Percentiles rank a stretch among this genome's conserved stretches.
phyloP scores from a whole-genome alignment of 2,888 invertebrate genomes.

The Agrotis clavis region DNA sequence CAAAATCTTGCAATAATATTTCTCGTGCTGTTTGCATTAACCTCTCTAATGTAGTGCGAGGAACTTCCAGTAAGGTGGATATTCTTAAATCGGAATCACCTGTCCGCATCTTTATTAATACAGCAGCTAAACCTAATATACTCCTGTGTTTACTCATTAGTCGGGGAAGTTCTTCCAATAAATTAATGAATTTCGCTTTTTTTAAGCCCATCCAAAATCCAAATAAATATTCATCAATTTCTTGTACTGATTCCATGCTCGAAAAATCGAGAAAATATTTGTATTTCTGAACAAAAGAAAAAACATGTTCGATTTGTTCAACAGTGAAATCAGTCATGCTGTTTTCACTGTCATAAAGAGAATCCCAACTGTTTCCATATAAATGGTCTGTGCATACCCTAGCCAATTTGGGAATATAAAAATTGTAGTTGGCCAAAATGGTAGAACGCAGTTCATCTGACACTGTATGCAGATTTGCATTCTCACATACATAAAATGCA shows the following conservation, averaged over 20 bases:
- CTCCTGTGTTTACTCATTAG: background rate
- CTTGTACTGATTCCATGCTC: conserved; percentile 2
- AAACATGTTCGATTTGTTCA: conserved; percentile 7
- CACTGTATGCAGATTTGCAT: conserved; percentile 7
- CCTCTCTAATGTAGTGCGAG: conserved; percentile 18
- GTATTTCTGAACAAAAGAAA: conserved; percentile 12
- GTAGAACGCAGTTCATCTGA: conserved; percentile 5
- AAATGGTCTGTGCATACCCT: conserved; percentile 17
- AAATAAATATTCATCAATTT: conserved; percentile 15
- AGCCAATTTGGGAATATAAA: conserved; percentile 29
- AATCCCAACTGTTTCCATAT: too few species aligned
- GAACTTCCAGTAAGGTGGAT: conserved; percentile 21
- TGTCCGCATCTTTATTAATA: conserved; percentile 28
- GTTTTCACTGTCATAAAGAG: background rate
- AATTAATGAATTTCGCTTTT: conserved; percentile 12
- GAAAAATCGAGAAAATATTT: conserved; percentile 11
- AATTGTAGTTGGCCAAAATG: conserved; percentile 15
- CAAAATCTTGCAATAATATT: too few species aligned
- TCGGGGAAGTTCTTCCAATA: conserved; percentile 9
- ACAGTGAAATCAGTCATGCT: conserved; percentile 8
- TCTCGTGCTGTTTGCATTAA: conserved; percentile 2
- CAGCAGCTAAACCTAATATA: conserved; percentile 11
- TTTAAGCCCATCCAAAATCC: conserved; percentile 19
- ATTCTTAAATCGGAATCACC: conserved; percentile 25
- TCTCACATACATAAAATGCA: conserved; percentile 6